These are phyloP conservation scores for Lethenteron camtschaticum DNA, from an alignment of 2,113 vertebrate species.

Conservation along the genomic window DNA sequence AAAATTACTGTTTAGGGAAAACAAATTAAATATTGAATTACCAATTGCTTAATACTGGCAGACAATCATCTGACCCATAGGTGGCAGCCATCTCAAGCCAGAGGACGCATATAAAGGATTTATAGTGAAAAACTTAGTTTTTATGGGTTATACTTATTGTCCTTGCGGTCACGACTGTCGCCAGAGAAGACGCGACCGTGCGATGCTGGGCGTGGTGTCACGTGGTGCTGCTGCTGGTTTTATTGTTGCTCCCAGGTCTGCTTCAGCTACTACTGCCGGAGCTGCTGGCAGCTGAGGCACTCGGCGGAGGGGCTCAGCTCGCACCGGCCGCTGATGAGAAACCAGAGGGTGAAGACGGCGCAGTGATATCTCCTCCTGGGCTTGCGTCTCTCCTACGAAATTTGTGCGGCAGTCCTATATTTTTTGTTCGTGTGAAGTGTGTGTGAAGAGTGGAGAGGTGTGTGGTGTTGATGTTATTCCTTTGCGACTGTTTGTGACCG, in stretches of 20 bases:
- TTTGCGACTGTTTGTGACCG: no score
- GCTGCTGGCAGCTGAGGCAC: conserved; percentile 96
- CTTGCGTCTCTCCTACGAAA: no score
- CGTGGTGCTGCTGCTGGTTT: not conserved
- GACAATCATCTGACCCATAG: no score
- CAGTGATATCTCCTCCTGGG: no score
- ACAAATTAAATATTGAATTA: no score
- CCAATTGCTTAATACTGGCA: no score
- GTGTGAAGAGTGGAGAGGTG: no score
- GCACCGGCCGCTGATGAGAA: conserved; percentile 91
- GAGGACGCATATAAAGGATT: not conserved
- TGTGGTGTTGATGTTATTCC: no score
- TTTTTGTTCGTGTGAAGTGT: no score
- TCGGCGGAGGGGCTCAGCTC: conserved; percentile 77
- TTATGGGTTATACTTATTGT: not conserved
- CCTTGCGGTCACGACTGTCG: not conserved
- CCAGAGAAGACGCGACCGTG: not conserved
- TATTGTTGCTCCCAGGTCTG: conserved; percentile 36
- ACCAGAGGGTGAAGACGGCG: conserved; percentile 40
- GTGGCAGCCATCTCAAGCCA: no score
- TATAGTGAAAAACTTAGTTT: not conserved
- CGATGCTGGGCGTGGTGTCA: not conserved
- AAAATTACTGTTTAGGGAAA: no score
- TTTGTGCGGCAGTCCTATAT: no score
- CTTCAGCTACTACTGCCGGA: conserved; percentile 96